Evolutionary conservation across 2,113 vertebrate species (phyloP), one percentile per base, ranked within the genome.

Genomic region (Hiodon alosoides): DNA sequence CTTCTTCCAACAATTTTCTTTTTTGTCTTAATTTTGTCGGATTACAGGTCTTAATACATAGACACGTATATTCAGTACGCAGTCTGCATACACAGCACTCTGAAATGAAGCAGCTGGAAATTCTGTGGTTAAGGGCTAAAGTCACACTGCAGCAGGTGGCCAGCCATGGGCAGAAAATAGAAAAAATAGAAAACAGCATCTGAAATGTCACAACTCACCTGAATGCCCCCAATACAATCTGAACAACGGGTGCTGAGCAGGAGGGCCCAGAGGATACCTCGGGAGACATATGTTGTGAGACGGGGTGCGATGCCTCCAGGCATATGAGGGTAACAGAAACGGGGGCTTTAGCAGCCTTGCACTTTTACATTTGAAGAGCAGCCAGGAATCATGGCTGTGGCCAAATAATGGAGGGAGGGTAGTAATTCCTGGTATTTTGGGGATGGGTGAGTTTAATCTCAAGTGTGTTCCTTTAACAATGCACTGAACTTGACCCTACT

Each of bases 221-320:
- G 54, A 9, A 60, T 51, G 55, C 11, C 47, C 73, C 68, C 58
- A 7, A 7, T 17, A 55, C 53, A 17, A 31, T 31, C 31, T 31
- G 7, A 70, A 53, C 17, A 51, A 10, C 10, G 10, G 64, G 72
- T 68, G 60, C 77, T 61, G 71, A 71, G 73, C 67, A 72, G 53
- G 53, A 52, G 7, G 16, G 74, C 71, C 66, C 66, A 13, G n/a
- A 68, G 61, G 73, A 74, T 53, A 50, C 58, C 16, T 2, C 10
- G 65, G 52, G 65, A 72, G 55, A 57, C 67, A 76, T 64, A 79
- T 76, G 78, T 69, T 52, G 75, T 61, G 31, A 59, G 67, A 54
- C 68, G 54, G 68, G 52, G 70, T 53, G 66, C 58, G 71, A 71
- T 16, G 77, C 77, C 72, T 51, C 53, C 9, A 62, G 77, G 68